phyloP scores from a whole-genome alignment of 2,888 invertebrate species.

The Oligia latruncula region DNA sequence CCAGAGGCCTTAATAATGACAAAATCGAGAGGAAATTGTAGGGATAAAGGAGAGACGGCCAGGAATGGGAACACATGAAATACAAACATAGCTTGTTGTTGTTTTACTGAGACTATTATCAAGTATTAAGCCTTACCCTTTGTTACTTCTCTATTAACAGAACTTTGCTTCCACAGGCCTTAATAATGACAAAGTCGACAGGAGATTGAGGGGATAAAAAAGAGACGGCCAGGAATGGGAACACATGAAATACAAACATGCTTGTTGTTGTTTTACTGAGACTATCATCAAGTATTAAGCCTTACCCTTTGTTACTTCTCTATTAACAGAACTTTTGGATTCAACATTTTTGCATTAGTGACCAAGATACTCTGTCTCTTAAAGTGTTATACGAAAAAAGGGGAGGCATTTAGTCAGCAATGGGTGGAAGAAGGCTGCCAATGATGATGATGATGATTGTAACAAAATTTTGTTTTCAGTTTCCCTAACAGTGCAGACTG shows the following conservation, averaged over 20 bases:
- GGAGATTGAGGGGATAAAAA: too few species aligned
- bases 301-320: not conserved
- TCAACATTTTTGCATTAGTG: not conserved
- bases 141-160: too few species aligned
- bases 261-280: not conserved
- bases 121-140: not conserved
- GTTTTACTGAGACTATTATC: not conserved
- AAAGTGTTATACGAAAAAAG: not conserved
- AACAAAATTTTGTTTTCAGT: conserved; percentile 25
- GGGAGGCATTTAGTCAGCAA: not conserved
- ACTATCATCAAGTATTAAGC: not conserved
- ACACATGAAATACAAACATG: not conserved
- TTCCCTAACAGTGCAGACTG: conserved; percentile 10
- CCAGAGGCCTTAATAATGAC: too few species aligned
- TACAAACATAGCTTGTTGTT: not conserved
- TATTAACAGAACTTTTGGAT: not conserved
- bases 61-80: not conserved
- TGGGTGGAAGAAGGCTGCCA: not conserved
- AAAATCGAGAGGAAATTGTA: too few species aligned
- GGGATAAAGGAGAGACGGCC: too few species aligned
- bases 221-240: too few species aligned
- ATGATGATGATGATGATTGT: not conserved
- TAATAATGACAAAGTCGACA: too few species aligned
- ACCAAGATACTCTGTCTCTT: not conserved
- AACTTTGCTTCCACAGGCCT: not conserved